Percentiles rank a stretch among this genome's conserved stretches.
Conservation (phyloP, 2,113 vertebrate genomes). For the Ceratotherium simum region DNA sequence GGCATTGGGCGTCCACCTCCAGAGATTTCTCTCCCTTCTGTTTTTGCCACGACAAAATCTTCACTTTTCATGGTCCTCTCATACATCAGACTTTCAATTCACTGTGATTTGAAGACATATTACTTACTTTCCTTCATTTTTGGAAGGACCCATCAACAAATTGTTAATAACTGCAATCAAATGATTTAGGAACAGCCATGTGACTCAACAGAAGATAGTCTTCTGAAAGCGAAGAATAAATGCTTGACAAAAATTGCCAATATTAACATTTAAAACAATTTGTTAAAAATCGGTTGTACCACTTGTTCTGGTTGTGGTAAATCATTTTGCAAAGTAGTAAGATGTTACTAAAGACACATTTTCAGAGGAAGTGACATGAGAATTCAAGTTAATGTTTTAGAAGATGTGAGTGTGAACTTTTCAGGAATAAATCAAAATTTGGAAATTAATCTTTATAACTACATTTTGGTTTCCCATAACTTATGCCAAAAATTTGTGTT, state of each 20-base stretch:
- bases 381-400: not conserved
- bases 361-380: not conserved
- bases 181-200: constrained; percentile 23
- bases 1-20: not conserved
- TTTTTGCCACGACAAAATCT: constrained; percentile 60
- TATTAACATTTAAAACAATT: not conserved
- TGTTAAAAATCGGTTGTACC: not conserved
- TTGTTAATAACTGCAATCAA: constrained; percentile 43
- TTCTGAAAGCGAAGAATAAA: constrained; percentile 37
- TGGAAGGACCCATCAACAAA: not conserved
- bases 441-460: not conserved
- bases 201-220: not conserved
- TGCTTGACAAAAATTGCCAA: not conserved
- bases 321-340: constrained; percentile 23
- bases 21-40: not conserved
- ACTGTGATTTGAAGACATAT: not conserved
- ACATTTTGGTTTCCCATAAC: not conserved
- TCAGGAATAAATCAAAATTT: not conserved
- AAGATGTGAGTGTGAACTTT: not conserved
- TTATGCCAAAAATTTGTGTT: not conserved
- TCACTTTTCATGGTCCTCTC: not conserved
- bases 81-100: not conserved
- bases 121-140: constrained; percentile 38
- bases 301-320: constrained; percentile 20
- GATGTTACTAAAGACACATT: not conserved